Base-by-base conservation (phyloP, 2,888 invertebrate genomes). In the Drosophila monieri region DNA sequence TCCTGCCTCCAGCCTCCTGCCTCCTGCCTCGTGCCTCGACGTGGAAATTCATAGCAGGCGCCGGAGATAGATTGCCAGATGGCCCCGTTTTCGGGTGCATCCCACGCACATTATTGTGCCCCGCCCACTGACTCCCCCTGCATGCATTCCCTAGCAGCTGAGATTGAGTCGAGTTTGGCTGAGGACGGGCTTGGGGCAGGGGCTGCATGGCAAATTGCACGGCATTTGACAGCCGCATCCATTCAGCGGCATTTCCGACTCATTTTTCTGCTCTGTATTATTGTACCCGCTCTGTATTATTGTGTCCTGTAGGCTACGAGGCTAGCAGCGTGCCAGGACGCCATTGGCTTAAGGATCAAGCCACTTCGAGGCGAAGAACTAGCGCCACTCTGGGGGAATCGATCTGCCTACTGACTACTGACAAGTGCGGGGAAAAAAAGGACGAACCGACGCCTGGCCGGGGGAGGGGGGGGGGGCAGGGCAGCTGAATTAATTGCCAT, bases 151-250 rank as follows among this genome's bases (percentile, higher is more conserved):
- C 21, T 32, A 60, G 49, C 69, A 61, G 69, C 69, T 69, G 69
- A 69, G 69, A 69, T 69, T 69, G 69, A 71, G 69, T 61, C 21
- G 69, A 61, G 61, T 71, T 71, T 69, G 72, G 61, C 61, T 48
- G 52, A 35, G 6, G 53, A 18, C 12, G 30, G 15, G 32, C 15
- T 10, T 10, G 21, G 37, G 18, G n/a, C 5, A 8, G 9, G 14
- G 10, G 4, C 1, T 66, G 79, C 65, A 74, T 73, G 55, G 55
- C 77, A 69, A 86, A 72, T 77, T 87, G 87, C 66, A 76, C 76
- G 81, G 81, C 81, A 85, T 87, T 81, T 87, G 81, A 78, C 81
- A 81, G 88, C 73, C 87, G 70, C 83, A 76, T 84, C 66, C 76
- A 74, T 80, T 78, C 87, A 84, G 66, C 69, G 55, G 70, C 76